Conservation (phyloP, 2,888 invertebrate genomes). For the Platycnemis pennipes region DNA sequence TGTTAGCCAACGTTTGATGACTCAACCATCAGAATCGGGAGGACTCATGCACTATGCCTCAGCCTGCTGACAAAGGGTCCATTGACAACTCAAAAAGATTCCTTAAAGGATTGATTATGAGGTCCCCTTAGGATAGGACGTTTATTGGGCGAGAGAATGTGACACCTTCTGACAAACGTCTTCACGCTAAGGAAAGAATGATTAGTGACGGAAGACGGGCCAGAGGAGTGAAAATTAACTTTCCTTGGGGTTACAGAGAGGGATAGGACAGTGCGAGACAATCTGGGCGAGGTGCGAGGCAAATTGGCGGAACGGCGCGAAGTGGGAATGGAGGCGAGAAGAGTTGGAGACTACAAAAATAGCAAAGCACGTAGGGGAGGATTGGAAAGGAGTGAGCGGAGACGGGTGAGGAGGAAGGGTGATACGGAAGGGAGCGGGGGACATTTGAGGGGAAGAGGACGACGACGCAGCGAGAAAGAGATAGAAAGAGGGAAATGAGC, state of each 20-base stretch:
- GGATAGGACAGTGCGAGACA: neutral
- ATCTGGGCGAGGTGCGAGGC: slow-evolving; percentile 40
- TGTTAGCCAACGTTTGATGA: neutral
- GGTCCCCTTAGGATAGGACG: neutral
- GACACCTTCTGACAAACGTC: slow-evolving; percentile 38
- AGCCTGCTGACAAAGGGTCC: neutral
- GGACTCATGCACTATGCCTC: neutral
- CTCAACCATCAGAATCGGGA: neutral
- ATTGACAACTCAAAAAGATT: neutral
- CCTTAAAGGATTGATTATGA: neutral
- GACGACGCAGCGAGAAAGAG: no score
- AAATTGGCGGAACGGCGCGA: slow-evolving; percentile 44
- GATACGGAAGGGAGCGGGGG: neutral
- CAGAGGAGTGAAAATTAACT: neutral
- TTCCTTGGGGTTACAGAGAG: neutral
- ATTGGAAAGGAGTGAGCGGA: neutral
- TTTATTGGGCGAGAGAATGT: slow-evolving; percentile 11
- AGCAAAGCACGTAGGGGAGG: neutral
- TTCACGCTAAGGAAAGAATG: neutral
- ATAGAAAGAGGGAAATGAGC: neutral
- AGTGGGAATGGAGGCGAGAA: neutral
- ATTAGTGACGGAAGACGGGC: neutral
- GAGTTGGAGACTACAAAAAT: neutral
- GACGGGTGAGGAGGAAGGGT: neutral
- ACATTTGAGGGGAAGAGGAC: neutral